Base-by-base conservation (phyloP, 92 coral and sea anemone species). In the Porites cylindrica region DNA sequence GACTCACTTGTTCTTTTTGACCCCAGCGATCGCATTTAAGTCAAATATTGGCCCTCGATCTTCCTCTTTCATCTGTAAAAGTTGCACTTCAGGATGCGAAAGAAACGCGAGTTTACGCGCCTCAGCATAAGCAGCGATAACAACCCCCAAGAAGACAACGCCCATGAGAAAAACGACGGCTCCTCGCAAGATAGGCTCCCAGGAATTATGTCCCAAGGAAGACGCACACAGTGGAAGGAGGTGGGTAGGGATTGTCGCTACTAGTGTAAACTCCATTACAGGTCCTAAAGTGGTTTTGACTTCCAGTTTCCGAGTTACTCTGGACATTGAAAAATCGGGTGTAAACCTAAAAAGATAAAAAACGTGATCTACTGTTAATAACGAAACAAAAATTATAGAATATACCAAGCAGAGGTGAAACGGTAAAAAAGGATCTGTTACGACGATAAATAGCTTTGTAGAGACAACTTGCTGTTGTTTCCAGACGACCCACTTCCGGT, bases 151-250 rank as follows among this genome's bases (percentile, higher is more conserved):
- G 81, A 95, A 94, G 50, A 97, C 65, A 29, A 88, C 80, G 29
- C 65, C 87, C 99, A 97, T 97, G 70, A 95, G 82, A 23, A 91
- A 77, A 17, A 82, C 92, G 0, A 97, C 88, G 54, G 89, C 80
- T 24, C 85, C 73, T 84, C 93, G 96, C 4, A 91, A 76, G 61
- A 80, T 92, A 70, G 96, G 96, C 72, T 95, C 98, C 99, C 99
- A 97, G 82, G 88, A 85, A 71, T 90, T 94, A 11, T 91, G 96
- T 23, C 99, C 98, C n/a, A 94, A 77, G 8, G 99, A 96, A 60
- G 98, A 86, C 10, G 99, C 95, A 91, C 99, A 97, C 82, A 97
- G 91, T 72, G 99, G 99, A 62, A 97, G 98, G 76, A 97, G 95
- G 90, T 97, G 98, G 26, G 98, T 89, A 54, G 99, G 99, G 71